Conservation (phyloP, 53 echinoderm and acorn worm species). For the Patiria pectinifera region DNA sequence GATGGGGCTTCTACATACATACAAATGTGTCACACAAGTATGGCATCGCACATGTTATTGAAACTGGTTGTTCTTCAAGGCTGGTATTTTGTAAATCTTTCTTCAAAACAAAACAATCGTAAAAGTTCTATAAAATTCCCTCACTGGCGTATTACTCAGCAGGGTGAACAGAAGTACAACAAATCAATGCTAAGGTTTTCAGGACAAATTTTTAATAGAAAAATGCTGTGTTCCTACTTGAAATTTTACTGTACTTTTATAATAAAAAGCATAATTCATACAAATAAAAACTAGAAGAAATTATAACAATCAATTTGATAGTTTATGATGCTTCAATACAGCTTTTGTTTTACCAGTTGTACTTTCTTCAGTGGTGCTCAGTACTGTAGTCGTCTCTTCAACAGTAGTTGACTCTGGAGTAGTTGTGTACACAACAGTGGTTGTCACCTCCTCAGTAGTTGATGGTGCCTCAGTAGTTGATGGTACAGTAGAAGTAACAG, state of each 20-base stretch:
- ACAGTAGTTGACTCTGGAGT: slow-evolving; percentile 37
- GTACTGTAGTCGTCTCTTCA: slow-evolving; percentile 1
- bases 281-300: too few relatives aligned
- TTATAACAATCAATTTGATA: neutral
- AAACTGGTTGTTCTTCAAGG: neutral
- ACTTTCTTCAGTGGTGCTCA: neutral
- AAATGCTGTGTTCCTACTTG: too few relatives aligned
- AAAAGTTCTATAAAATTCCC: too few relatives aligned
- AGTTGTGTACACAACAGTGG: slow-evolving; percentile 5
- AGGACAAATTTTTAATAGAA: too few relatives aligned
- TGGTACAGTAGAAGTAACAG: neutral
- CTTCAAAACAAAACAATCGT: too few relatives aligned
- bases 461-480: slow-evolving; percentile 8
- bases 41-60: too few relatives aligned
- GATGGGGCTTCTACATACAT: slow-evolving; percentile 6
- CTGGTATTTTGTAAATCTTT: neutral
- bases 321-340: neutral
- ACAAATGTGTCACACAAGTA: neutral
- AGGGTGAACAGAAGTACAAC: too few relatives aligned
- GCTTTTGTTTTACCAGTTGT: neutral
- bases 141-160: too few relatives aligned
- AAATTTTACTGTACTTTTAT: too few relatives aligned
- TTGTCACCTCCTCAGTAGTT: slow-evolving; percentile 21
- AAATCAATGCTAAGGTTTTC: too few relatives aligned
- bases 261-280: too few relatives aligned